phyloP scores from a whole-genome alignment of 2,888 invertebrate species.

The Julus scandinavius region DNA sequence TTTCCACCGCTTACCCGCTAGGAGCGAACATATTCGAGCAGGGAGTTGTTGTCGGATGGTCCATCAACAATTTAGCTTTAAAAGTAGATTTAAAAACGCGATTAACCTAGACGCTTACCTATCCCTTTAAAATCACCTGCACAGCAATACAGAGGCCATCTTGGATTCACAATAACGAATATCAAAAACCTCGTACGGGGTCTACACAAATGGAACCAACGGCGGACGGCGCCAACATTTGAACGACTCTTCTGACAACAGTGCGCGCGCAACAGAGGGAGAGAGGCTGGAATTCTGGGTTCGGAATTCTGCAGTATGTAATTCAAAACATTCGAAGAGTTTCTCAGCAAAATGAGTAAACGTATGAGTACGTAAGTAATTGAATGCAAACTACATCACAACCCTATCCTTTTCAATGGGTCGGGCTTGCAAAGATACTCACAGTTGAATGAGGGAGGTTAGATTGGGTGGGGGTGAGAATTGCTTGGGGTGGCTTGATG shows the following conservation, averaged over 20 bases:
- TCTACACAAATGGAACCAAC: neutral
- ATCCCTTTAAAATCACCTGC: conserved; percentile 56
- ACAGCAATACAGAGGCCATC: conserved; percentile 63
- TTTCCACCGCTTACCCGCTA: neutral
- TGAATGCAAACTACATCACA: no score
- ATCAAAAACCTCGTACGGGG: conserved; percentile 61
- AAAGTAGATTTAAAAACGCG: neutral
- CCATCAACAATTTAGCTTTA: neutral
- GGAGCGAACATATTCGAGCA: neutral
- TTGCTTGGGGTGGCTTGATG: no score
- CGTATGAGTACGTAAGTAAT: no score
- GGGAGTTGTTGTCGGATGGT: neutral
- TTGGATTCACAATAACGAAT: conserved; percentile 65
- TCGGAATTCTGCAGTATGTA: no score
- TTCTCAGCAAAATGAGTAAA: no score
- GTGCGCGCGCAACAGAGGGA: no score
- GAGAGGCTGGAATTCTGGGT: no score
- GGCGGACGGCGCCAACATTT: neutral
- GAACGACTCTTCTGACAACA: neutral
- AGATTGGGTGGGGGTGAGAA: no score
- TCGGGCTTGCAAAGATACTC: no score
- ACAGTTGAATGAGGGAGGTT: no score
- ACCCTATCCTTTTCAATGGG: no score
- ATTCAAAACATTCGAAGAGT: no score
- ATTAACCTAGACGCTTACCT: conserved; percentile 50